Base-by-base conservation (phyloP, 2,797 vertebrate species). In the Helicolenus hilgendorfi region DNA sequence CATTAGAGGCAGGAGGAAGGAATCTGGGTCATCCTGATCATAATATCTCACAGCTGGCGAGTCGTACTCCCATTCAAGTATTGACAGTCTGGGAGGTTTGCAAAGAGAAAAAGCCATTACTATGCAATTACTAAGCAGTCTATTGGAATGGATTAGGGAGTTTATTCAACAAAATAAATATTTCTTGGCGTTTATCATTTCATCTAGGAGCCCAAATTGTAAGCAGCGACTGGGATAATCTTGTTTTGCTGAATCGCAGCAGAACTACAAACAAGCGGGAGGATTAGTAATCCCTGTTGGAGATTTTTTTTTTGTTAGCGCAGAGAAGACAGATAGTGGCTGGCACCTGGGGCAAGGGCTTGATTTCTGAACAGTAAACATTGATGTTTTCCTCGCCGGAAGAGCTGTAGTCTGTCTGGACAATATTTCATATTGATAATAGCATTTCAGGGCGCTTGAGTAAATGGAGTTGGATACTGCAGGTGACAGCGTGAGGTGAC, bases 351-450 rank as follows among this genome's bases (percentile, higher is more conserved):
- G 90, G 88, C 84, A 88, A 83, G 88, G 92, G 84, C 88, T 94
- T 93, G 95, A 95, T 94, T 95, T 89, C 89, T 89, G 73, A 94
- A 95, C 92, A 88, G 95, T 96, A 94, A 96, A 97, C 93, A 96
- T 87, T 93, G 94, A 96, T 96, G 93, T 96, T 94, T 92, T 92
- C 89, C 93, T 90, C 5, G 71, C 88, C 91, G 89, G 93, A 95
- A 94, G 92, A 96, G 90, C 93, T 68, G 80, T 85, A 87, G 94
- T 93, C 92, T 92, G 92, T 92, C 94, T 80, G 95, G 95, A 95
- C 96, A 96, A 95, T 96, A 96, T 97, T 96, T 97, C 94, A 96
- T 96, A 96, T 96, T 95, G 96, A 97, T 97, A 97, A 98, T 96
- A 97, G 95, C 93, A 93, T 97, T 96, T 93, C 90, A 63, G 94